Evolutionary conservation across 2,113 vertebrate genomes (phyloP), one percentile per base, ranked within the genome.

Genomic region (Centropus bengalensis): DNA sequence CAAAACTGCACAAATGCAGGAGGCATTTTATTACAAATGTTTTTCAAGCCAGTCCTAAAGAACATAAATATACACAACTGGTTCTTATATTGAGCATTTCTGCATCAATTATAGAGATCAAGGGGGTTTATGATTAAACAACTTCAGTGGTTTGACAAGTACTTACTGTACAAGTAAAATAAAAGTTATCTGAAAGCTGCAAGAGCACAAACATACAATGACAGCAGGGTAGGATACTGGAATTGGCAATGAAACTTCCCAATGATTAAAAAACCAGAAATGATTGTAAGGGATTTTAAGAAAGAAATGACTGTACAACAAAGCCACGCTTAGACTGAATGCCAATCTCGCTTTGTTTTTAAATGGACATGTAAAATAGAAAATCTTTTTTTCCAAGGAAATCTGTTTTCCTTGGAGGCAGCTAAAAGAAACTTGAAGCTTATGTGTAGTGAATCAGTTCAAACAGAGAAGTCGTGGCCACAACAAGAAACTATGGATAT

Each of bases 101-200:
- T 90, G 73, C 91, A 90, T 88, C 91, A 93, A 11, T 96, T 96
- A 84, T 71, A 68, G 88, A 95, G 89, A 96, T 96, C 88, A 96
- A 96, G 76, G 71, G 14, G 0, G 1, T 56, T 89, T 86, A 21
- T 81, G 44, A 92, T 83, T 55, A 83, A 95, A 86, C 32, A 63
- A 7, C 68, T 89, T 90, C 73, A 78, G 52, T 60, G 51, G 14
- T 40, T 71, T 96, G 93, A 82, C 95, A 95, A 80, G 89, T 93
- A 95, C 95, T 96, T 94, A 95, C 89, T 83, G 89, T 81, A 90
- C 75, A 47, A 95, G 91, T 91, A 93, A 94, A 95, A 96, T 77
- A 77, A 94, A 88, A 94, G 89, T 81, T 64, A 94, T 81, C 60
- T 44, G 79, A 83, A 79, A 60, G 56, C 76, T 75, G 68, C 60